These are phyloP conservation scores for Misgurnus anguillicaudatus DNA, from an alignment of 2,113 vertebrate species.

Conservation along the genomic window DNA sequence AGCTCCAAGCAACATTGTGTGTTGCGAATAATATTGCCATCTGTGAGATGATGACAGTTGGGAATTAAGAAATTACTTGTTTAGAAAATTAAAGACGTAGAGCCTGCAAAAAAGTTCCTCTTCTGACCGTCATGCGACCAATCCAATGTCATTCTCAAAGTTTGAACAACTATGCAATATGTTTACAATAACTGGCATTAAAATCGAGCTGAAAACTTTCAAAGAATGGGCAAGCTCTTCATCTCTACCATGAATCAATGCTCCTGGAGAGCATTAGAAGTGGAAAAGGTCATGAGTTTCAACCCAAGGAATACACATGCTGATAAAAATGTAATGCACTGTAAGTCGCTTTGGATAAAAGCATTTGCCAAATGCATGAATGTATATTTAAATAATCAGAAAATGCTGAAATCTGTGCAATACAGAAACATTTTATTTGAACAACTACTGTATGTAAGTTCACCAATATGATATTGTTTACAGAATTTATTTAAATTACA, in stretches of 20 bases:
- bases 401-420: too few species aligned
- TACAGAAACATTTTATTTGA: too few species aligned
- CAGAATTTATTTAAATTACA: neutral
- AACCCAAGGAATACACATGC: too few species aligned
- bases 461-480: neutral
- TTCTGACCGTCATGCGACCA: constrained; percentile 17
- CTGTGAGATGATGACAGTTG: constrained; percentile 70
- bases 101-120: constrained; percentile 59
- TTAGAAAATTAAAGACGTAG: constrained; percentile 57
- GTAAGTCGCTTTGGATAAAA: too few species aligned
- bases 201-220: neutral
- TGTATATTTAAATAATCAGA: too few species aligned
- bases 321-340: too few species aligned
- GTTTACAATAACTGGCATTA: neutral
- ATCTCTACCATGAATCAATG: too few species aligned
- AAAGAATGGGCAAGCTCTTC: too few species aligned
- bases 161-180: constrained; percentile 8
- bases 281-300: too few species aligned
- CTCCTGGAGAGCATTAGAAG: too few species aligned
- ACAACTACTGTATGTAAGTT: too few species aligned
- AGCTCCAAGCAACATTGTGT: constrained; percentile 65
- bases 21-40: constrained; percentile 72
- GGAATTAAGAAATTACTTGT: constrained; percentile 61
- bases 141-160: constrained; percentile 9
- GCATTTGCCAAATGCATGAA: too few species aligned